Evolutionary conservation across 1,140 invertebrate genomes (phyloP), one percentile per base, ranked within the genome.

Genomic region (Drosophila carrolli): DNA sequence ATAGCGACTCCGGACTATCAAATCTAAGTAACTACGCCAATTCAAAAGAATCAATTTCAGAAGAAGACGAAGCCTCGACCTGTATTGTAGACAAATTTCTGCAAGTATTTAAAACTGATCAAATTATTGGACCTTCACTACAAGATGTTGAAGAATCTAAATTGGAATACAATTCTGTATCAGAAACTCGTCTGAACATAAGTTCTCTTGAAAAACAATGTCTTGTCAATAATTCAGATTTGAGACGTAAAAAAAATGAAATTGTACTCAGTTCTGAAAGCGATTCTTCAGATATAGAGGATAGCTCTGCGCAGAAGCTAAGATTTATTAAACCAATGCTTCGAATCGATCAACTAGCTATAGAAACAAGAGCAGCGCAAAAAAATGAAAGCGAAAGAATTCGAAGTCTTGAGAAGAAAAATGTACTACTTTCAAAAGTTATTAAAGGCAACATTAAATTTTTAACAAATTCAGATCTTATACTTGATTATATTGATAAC

Each of bases 401-500:
- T 32, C 77, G 75, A 16, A 55, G 76, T 9, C 60, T 92, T 8
- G 91, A 92, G 5, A 91, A 89, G 54, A 88, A 91, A 66, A 77
- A 91, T 47, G 16, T 38, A 2, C 27, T 71, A 5, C 27, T 92
- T 10, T 48, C 66, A 10, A 91, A 91, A 23, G 61, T 73, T 3
- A 38, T 92, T 4, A 90, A 90, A 57, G 72, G 65, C 14, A 65
- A 53, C 13, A 19, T 44, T 1, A 48, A 72, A 23, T n/a, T 38
- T 27, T 10, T 27, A 10, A 71, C 57, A 19, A 76, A 81, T n/a
- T 43, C 10, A 59, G 76, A 83, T 79, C 92, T 96, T 19, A 93
- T 96, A 9, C 92, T 97, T 35, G 96, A 96, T 79, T 93, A 94
- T 67, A 93, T 96, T 77, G 92, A 93, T 51, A 93, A 94, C 65